Conservation (phyloP, 1,140 invertebrate genomes). For the Dinothrombium tinctorium region DNA sequence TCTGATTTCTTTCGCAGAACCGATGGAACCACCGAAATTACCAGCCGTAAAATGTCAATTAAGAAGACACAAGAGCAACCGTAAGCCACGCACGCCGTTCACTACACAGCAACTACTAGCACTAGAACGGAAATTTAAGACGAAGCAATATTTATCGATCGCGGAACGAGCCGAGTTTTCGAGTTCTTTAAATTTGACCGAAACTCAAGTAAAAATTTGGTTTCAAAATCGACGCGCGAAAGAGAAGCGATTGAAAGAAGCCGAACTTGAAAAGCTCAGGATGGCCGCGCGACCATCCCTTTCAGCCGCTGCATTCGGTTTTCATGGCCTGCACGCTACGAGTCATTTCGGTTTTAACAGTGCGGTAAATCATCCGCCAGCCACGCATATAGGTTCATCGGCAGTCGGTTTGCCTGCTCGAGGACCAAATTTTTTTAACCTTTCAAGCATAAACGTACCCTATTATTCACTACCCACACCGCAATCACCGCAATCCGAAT, state of each 20-base stretch:
- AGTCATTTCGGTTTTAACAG: neutral
- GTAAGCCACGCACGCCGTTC: conserved; percentile 90
- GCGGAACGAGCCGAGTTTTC: conserved; percentile 91
- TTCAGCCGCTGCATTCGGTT: neutral
- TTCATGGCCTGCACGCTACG: neutral
- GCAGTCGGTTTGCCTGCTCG: neutral
- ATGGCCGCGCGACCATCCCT: conserved; percentile 14
- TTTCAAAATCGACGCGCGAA: conserved; percentile 25
- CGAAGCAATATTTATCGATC: conserved; percentile 88
- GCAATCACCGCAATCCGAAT: too few relatives aligned
- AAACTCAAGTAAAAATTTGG: conserved; percentile 41
- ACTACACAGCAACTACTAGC: conserved; percentile 82
- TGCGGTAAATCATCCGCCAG: neutral
- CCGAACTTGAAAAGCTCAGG: conserved; percentile 25
- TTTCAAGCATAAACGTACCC: too few relatives aligned
- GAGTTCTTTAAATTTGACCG: conserved; percentile 64
- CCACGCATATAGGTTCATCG: conserved; percentile 1
- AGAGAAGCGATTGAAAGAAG: conserved; percentile 24
- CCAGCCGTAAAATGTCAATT: neutral
- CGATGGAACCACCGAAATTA: too few relatives aligned
- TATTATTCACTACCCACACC: too few relatives aligned
- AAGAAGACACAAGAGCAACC: conserved; percentile 91
- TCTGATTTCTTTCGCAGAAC: too few relatives aligned
- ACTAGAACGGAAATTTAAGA: conserved; percentile 82
- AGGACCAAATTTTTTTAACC: too few relatives aligned